These are phyloP conservation scores for Dasysyrphus tricinctus DNA, from an alignment of 2,888 invertebrate genomes.

Conservation along the genomic window DNA sequence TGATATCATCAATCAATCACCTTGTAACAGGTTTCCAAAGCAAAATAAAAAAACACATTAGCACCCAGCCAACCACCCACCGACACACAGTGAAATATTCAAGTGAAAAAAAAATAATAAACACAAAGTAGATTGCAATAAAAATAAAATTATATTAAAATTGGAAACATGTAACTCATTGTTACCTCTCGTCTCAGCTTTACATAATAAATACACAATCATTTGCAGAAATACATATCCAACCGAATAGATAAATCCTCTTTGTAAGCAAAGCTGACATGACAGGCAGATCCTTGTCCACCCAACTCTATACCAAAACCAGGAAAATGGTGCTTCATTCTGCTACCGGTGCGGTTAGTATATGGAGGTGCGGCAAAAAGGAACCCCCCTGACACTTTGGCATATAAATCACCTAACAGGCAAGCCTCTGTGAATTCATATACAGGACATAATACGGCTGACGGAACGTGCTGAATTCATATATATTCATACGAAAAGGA, in stretches of 20 bases:
- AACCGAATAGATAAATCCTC: slow-evolving; percentile 61
- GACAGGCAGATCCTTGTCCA: slow-evolving; percentile 53
- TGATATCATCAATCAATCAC: slow-evolving; percentile 45
- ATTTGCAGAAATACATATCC: neutral
- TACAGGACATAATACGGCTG: slow-evolving; percentile 11
- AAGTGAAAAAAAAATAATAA: slow-evolving; percentile 13
- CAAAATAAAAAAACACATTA: neutral
- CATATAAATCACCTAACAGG: slow-evolving; percentile 65
- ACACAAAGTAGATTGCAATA: slow-evolving; percentile 29
- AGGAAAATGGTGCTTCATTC: slow-evolving; percentile 43
- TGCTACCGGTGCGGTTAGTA: slow-evolving; percentile 26
- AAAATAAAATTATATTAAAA: slow-evolving; percentile 36
- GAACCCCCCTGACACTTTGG: slow-evolving; percentile 43
- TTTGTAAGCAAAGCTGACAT: slow-evolving; percentile 63
- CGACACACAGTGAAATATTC: neutral
- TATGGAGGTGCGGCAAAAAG: neutral
- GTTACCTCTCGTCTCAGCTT: slow-evolving; percentile 24
- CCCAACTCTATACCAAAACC: slow-evolving; percentile 26
- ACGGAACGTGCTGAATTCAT: slow-evolving; percentile 49
- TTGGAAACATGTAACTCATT: slow-evolving; percentile 38
- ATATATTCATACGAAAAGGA: slow-evolving; percentile 43
- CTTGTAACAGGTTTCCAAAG: slow-evolving; percentile 24
- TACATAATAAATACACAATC: slow-evolving; percentile 31
- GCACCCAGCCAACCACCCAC: neutral
- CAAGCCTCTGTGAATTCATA: neutral